Base-by-base conservation (phyloP, 2,797 vertebrate genomes). In the Acipenser ruthenus region DNA sequence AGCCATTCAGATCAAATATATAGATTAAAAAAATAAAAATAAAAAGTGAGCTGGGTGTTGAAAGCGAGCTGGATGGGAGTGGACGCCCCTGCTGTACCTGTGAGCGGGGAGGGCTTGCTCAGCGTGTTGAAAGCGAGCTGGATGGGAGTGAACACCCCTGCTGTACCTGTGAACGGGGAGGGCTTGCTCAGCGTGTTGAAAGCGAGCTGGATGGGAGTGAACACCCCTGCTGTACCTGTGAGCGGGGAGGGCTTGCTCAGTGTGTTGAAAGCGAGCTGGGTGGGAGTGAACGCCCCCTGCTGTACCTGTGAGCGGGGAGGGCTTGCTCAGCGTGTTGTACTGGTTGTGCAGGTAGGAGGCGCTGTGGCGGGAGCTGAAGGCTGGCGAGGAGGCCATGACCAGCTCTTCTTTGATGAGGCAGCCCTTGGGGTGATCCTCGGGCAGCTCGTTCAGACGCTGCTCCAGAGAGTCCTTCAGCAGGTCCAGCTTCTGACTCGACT, bases 341-440 rank as follows among this genome's bases (percentile, higher is more conserved):
- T 94, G 92, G 71, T 87, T 92, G 75, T 91, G 84, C 2, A 88
- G 86, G 74, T 93, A 94, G 62, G 92, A 89, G 71, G 90, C 86
- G 0, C 83, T 79, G 6, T 92, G 90, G 37, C 87, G 89, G 11
- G 89, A 83, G 71, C 91, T 93, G 79, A 93, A 95, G 55, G 89
- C 86, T 0, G 92, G 84, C 0, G 93, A 93, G 0, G 92, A 90
- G 62, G 91, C 88, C 64, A 88, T 78, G 1, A 87, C 89, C 3
- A 95, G 85, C 77, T 96, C 94, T 71, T 96, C 93, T 53, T 92
- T 91, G 71, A 96, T 88, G 73, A 94, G 68, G 64, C 78, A 90
- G 67, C 92, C 89, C 75, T 96, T 96, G 10, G 94, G 94, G 73
- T 95, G 94, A 74, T 95, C 94, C n/a, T 93, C 87, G 0, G 94